These are phyloP conservation scores for Microcaecilia unicolor DNA, from an alignment of 2,797 vertebrate species.

Conservation along the genomic window DNA sequence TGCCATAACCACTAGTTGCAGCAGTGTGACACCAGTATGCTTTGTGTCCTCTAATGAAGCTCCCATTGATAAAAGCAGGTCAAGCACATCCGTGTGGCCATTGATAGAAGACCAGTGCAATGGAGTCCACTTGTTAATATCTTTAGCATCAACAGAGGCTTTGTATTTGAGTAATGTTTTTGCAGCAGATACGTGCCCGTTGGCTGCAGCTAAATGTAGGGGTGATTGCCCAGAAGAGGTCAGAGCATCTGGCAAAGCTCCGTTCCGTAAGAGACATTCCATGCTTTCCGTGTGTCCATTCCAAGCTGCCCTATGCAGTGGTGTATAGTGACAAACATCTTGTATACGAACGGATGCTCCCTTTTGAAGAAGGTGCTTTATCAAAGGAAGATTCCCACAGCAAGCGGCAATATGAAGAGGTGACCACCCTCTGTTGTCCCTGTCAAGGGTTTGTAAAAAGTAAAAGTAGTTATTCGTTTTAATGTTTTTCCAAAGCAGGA, in stretches of 20 bases:
- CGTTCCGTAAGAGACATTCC: constrained; percentile 28
- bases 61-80: constrained; percentile 29
- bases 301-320: constrained; percentile 37
- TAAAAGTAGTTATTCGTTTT: no score
- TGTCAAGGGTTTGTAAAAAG: not conserved
- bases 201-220: constrained; percentile 34
- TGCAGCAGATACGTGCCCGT: constrained; percentile 22
- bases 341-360: constrained; percentile 27
- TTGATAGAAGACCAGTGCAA: constrained; percentile 41
- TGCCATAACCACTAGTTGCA: constrained; percentile 33
- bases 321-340: constrained; percentile 33
- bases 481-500: no score
- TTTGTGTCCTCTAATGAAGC: constrained; percentile 24
- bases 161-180: constrained; percentile 27
- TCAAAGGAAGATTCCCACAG: constrained; percentile 28
- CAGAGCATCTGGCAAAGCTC: constrained; percentile 25
- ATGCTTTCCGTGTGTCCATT: constrained; percentile 24
- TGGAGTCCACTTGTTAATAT: constrained; percentile 38
- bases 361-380: constrained; percentile 31
- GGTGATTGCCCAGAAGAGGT: constrained; percentile 34
- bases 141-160: constrained; percentile 22
- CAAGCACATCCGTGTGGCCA: constrained; percentile 22
- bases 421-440: constrained; percentile 39
- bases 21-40: constrained; percentile 17
- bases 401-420: constrained; percentile 37